phyloP scores from a whole-genome alignment of 2,797 vertebrate genomes.

The Cercopithecus hamlyni region DNA sequence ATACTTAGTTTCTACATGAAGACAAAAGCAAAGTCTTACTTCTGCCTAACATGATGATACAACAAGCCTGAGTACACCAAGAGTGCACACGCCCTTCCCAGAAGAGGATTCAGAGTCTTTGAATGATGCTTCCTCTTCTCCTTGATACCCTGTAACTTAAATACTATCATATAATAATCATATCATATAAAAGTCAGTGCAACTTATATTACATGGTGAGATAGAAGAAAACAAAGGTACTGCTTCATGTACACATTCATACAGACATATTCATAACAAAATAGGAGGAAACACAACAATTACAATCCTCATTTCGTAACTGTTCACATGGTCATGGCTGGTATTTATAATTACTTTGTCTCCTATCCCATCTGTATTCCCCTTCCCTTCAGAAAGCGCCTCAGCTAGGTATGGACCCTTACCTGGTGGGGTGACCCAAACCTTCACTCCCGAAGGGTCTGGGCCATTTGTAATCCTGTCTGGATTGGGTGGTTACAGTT shows the following conservation, averaged over 20 bases:
- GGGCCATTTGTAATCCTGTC: background rate
- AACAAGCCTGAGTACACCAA: background rate
- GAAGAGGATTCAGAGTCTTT: background rate
- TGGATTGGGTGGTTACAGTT: background rate
- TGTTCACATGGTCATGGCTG: background rate
- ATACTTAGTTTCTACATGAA: background rate
- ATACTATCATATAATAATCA: background rate
- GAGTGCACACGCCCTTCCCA: background rate
- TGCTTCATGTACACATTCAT: background rate
- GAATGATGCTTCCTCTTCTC: background rate
- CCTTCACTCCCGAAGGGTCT: background rate
- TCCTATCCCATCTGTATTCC: accelerated
- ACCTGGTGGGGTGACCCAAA: background rate
- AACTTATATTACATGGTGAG: background rate
- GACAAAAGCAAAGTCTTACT: background rate
- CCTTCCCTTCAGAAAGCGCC: background rate
- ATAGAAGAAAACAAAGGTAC: background rate
- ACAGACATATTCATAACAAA: background rate
- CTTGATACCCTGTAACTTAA: background rate
- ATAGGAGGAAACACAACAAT: background rate
- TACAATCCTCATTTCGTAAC: background rate
- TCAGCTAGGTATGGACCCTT: background rate
- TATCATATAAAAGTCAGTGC: background rate
- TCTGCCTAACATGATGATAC: background rate
- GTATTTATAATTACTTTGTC: background rate